Percentiles rank a stretch among this genome's conserved stretches.
Evolutionary conservation across 1,140 invertebrate species (phyloP).

Genomic region (Hylaeus volcanicus): DNA sequence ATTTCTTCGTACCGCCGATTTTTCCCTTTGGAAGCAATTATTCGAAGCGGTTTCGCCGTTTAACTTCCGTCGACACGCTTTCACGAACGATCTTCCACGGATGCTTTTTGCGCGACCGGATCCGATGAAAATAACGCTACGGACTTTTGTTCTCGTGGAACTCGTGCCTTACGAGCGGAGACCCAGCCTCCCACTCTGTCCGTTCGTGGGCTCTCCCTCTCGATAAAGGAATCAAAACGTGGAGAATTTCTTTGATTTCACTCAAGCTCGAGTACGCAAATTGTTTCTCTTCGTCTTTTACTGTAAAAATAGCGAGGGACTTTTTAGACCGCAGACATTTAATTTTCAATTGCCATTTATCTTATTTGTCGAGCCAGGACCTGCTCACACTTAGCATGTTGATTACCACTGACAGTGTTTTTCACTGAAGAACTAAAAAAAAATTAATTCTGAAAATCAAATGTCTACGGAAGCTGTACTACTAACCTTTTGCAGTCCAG

Average conservation of each 20-base stretch:
- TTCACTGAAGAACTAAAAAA: too few species aligned
- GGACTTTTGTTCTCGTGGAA: not conserved
- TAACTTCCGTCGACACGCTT: slow-evolving; percentile 60
- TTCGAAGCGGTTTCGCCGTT: slow-evolving; percentile 12
- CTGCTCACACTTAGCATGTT: too few species aligned
- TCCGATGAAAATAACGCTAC: not conserved
- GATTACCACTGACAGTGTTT: too few species aligned
- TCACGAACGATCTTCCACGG: slow-evolving; percentile 51
- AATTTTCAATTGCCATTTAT: too few species aligned
- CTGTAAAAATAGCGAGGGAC: too few species aligned
- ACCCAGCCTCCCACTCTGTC: not conserved
- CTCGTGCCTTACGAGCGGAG: not conserved
- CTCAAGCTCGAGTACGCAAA: not conserved
- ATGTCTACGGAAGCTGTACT: too few species aligned
- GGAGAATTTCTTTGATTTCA: too few species aligned
- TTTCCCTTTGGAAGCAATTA: slow-evolving; percentile 29
- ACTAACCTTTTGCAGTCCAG: too few species aligned
- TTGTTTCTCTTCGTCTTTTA: too few species aligned
- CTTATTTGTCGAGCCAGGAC: too few species aligned
- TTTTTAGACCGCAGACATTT: too few species aligned
- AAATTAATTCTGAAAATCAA: too few species aligned
- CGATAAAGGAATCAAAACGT: not conserved
- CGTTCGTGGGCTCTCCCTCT: slow-evolving; percentile 14
- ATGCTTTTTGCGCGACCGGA: slow-evolving; percentile 30
- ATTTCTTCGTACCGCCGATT: slow-evolving; percentile 49